Conservation (phyloP, 2,113 vertebrate species). For the Sturnus vulgaris region DNA sequence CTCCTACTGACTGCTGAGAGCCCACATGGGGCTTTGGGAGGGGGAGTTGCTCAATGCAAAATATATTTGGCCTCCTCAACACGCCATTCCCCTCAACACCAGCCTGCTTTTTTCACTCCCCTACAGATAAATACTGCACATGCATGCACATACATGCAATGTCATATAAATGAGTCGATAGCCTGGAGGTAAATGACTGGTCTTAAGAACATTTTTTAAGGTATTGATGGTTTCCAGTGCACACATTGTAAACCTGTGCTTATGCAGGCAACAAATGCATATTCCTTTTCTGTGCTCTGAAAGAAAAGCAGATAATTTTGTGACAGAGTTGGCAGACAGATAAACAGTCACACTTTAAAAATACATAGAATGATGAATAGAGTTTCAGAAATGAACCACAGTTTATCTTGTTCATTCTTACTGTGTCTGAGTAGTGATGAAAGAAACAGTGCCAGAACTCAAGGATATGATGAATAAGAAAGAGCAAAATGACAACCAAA, state of each 20-base stretch:
- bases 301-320: neutral
- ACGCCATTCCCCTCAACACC: neutral
- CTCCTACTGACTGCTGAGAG: neutral
- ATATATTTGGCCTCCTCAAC: neutral
- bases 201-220: neutral
- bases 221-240: neutral
- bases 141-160: neutral
- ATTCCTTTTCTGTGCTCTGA: neutral
- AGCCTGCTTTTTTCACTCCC: neutral
- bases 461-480: slow-evolving; percentile 85
- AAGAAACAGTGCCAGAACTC: slow-evolving; percentile 80
- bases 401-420: slow-evolving; percentile 82
- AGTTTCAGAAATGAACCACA: slow-evolving; percentile 64
- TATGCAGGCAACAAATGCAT: neutral
- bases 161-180: neutral
- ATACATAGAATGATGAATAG: slow-evolving; percentile 77
- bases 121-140: neutral
- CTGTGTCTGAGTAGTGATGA: slow-evolving; percentile 83
- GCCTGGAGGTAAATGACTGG: neutral
- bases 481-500: slow-evolving; percentile 83
- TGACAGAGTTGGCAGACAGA: neutral
- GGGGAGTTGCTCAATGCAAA: neutral
- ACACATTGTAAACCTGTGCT: neutral
- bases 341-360: slow-evolving; percentile 39
- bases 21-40: neutral